Evolutionary conservation across 2,888 invertebrate species (phyloP), one percentile per base, ranked within the genome.

Genomic region (Cosmia pyralina): DNA sequence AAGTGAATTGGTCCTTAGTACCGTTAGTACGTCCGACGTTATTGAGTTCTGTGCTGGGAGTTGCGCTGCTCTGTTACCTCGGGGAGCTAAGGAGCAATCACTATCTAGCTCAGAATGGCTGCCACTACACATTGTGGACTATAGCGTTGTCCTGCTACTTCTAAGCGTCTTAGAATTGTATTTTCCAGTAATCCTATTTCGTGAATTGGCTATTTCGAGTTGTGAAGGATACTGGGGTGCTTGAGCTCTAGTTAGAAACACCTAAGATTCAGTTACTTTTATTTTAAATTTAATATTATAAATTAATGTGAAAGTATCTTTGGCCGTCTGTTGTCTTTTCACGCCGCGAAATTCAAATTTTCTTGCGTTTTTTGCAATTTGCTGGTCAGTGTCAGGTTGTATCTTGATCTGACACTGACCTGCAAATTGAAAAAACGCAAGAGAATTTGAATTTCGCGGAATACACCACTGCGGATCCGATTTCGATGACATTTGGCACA

Each of bases 1-100:
- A 80, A 76, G 81, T 72, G 81, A 72, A 82, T 84, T 80, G 81
- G 81, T 82, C 72, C 81, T 81, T 70, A 82, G 81, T 72, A 68
- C 62, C 72, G 76, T 81, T 72, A 82, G 81, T 72, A 68, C 62
- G 76, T 83, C 77, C 3, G 67, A 65, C 53, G 64, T 69, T 76
- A 83, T 75, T 72, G 53, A 64, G 84, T 80, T 64, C 63, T 60
- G 67, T 41, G 28, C 64, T 48, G 66, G 48, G 64, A 53, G 59
- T 38, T 53, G 50, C 38, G 38, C 22, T 53, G 48, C 46, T 57
- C 38, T 34, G 46, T 13, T n/a, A 22, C 65, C 65, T 72, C 17
- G 28, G 73, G 68, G 79, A 64, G 58, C 52, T 59, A 44, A 63
- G 82, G 67, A 65, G 72, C 82, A 77, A 82, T 82, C 79, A 77